Evolutionary conservation across 2,797 vertebrate species (phyloP), one percentile per base, ranked within the genome.

Genomic region (Labeo calbasu): DNA sequence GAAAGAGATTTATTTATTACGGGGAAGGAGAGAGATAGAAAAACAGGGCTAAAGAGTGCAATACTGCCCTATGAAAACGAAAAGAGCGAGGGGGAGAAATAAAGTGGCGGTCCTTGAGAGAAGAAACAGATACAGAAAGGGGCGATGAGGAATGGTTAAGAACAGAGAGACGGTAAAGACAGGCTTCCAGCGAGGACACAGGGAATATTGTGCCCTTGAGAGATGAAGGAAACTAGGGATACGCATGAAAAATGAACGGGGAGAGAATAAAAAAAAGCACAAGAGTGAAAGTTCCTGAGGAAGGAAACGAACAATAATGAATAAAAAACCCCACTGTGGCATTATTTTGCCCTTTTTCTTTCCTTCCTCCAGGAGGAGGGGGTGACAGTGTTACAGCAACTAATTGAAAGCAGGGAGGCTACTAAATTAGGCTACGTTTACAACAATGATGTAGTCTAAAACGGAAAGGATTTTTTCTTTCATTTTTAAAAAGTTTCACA

Each of bases 1-100:
- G 66, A 68, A 76, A 83, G 72, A 78, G 61, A 79, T 82, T 83
- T 86, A 86, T 86, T 86, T 86, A 82, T 83, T 86, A 83, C n/a
- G 1, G 63, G 0, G 59, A 78, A 68, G 32, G 23, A 53, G 50
- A 36, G 43, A 46, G 55, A 51, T 28, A 63, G 77, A 79, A 66
- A 78, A 50, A 77, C 40, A 75, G 57, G 77, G 78, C 66, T 83
- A 72, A 71, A 65, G 46, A 21, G 66, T 66, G 77, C 53, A 81
- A 70, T 57, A 28, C 36, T 71, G 84, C 43, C 63, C 43, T 43
- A 71, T 15, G 23, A 86, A 69, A 81, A 80, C 10, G 28, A 36
- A 36, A 79, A 46, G 48, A 76, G 77, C 57, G 28, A 83, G 19
- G 19, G 65, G 28, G 55, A 83, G 78, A 76, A 65, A 75, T 76